phyloP scores from a whole-genome alignment of 1,140 invertebrate genomes.

The Bombus difficillimus region DNA sequence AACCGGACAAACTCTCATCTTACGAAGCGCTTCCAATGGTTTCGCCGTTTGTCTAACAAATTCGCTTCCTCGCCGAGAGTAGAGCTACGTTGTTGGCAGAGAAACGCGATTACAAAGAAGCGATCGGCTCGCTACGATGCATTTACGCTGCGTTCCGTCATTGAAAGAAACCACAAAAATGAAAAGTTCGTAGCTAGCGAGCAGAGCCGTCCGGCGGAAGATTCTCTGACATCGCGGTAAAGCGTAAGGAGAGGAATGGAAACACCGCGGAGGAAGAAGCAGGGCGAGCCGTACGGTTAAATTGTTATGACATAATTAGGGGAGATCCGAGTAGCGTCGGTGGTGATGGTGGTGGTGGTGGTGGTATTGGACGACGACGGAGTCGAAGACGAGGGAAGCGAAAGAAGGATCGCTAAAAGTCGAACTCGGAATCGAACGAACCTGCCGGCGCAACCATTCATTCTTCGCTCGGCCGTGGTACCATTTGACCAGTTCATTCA shows the following conservation, averaged over 20 bases:
- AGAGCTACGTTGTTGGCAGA: not conserved
- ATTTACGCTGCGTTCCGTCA: constrained; percentile 1
- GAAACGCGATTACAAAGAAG: constrained; percentile 30
- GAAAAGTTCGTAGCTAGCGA: constrained; percentile 37
- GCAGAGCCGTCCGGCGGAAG: constrained; percentile 8
- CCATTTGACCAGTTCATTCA: constrained; percentile 70
- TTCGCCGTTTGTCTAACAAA: not conserved
- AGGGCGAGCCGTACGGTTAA: constrained; percentile 61
- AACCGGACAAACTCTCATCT: not conserved
- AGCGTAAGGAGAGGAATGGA: constrained; percentile 24
- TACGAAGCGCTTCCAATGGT: not conserved
- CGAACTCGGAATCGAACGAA: constrained; percentile 57
- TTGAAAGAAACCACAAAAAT: constrained; percentile 50
- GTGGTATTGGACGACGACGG: constrained; percentile 2
- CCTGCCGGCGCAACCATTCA: constrained; percentile 66
- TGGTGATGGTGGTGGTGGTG: not conserved
- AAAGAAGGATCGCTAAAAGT: constrained; percentile 31
- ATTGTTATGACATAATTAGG: constrained; percentile 80
- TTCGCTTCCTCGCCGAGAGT: too few species aligned
- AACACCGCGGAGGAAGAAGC: not conserved
- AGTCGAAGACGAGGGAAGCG: constrained; percentile 4
- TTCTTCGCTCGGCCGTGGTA: constrained; percentile 55
- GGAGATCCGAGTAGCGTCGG: constrained; percentile 60
- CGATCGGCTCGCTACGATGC: constrained; percentile 13
- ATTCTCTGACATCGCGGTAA: not conserved